Evolutionary conservation across 2,797 vertebrate genomes (phyloP), one percentile per base, ranked within the genome.

Genomic region (Amphiprion clarkii): DNA sequence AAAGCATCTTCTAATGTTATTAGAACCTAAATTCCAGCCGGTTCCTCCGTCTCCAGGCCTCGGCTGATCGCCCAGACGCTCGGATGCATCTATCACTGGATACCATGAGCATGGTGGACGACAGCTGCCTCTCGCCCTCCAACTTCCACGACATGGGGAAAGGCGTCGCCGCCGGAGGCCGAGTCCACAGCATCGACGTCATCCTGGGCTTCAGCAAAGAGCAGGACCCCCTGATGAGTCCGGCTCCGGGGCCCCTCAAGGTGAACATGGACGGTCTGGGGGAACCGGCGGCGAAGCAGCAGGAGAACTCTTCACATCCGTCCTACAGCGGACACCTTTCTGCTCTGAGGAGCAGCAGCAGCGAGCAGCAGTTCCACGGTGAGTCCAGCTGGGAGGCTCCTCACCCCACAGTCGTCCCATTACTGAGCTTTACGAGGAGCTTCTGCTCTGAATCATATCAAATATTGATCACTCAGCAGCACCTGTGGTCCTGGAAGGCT

Each of bases 191-290:
- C 90, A 95, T 95, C 40, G 95, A 95, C 83, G 95, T 96, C 87
- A 96, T 96, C 74, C 88, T 96, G 57, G 95, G 96, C 67, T 96
- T 96, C 87, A 95, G 92, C 66, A 95, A 95, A 88, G 95, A 96
- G 77, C 95, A 95, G 71, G 92, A 94, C 42, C 83, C 92, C 58
- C 79, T 95, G 82, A 89, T 95, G 49, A 92, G 87, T 83, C 83
- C 91, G 61, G 81, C 71, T 33, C 58, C 68, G 6, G 83, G 83
- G 66, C 67, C 87, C 48, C 86, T 91, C 53, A 95, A 93, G 82
- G 71, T 88, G 57, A 86, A 81, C 55, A 67, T 87, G 11, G 93
- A 94, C 11, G 81, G 71, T 61, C 81, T 93, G 62, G 89, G 56
- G 3, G 92, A 94, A 36, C 61, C 85, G 2, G 31, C 31, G 4